Evolutionary conservation across 2,888 invertebrate genomes (phyloP).

Genomic region (Melanargia galathea): DNA sequence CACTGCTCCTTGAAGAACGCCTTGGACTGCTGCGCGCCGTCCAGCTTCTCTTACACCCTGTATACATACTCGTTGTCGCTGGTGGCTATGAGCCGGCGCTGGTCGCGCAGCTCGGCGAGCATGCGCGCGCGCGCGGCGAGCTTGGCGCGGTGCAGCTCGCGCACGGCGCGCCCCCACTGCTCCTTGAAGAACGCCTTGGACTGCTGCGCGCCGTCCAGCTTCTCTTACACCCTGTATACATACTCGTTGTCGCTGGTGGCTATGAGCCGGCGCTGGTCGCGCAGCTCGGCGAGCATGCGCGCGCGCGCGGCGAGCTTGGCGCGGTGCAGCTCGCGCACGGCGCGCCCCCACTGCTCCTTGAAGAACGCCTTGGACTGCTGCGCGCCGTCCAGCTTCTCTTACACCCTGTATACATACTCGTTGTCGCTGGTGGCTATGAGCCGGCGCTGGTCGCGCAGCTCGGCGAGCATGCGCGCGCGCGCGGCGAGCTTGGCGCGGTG

Average conservation of each 20-base stretch:
- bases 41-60: not conserved
- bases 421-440: not conserved
- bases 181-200: not conserved
- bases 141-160: not conserved
- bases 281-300: not conserved
- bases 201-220: not conserved
- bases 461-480: not conserved
- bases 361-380: not conserved
- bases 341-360: conserved; percentile 1
- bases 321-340: not conserved
- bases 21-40: not conserved
- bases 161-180: not conserved
- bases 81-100: not conserved
- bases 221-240: not conserved
- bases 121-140: not conserved
- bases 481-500: not conserved
- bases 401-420: not conserved
- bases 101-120: not conserved
- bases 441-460: not conserved
- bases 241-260: not conserved
- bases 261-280: not conserved
- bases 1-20: conserved; percentile 1
- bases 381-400: not conserved
- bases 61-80: not conserved
- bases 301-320: not conserved